Base-by-base conservation (phyloP, 2,113 vertebrate species). In the Odontophorus gujanensis region DNA sequence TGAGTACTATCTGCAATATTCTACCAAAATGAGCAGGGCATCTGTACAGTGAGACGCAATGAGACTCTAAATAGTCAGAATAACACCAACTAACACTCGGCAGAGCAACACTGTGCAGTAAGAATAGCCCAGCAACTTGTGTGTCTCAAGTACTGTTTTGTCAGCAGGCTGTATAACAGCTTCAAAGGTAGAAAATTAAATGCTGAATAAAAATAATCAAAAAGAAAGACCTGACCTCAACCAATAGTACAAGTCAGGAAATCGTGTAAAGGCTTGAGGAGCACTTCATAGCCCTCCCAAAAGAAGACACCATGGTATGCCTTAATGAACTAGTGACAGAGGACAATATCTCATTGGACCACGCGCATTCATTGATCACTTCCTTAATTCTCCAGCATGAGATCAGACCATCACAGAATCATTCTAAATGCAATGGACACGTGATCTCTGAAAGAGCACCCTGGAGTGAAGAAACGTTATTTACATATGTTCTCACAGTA, bases 151-250 rank as follows among this genome's bases (percentile, higher is more conserved):
- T 53, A 90, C 83, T 40, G 26, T 66, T 83, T 81, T 80, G 62
- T 59, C 73, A 30, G 4, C 14, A 4, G 2, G 25, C 26, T 21
- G 26, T 20, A 2, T n/a, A 51, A 74, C 12, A 4, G 45, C 38
- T 92, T 67, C 65, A 67, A 87, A 85, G 32, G 57, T 20, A 93
- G 40, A 36, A 94, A 94, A 92, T 67, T 40, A 86, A 74, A 87
- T 63, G 30, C 65, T 43, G 43, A 34, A n/a, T 34, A 16, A 43
- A 45, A 16, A 26, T 57, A 57, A 32, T 17, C 10, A 17, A n/a
- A n/a, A 57, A 20, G 50, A 76, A 57, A 42, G 1, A 50, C 13
- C 55, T 58, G 42, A 93, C 32, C 59, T 51, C 50, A 86, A 78
- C 47, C 26, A 78, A 87, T 36, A 92, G 91, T 66, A 43, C 55